These are phyloP conservation scores for Gadus macrocephalus DNA, from an alignment of 2,113 vertebrate species.

Conservation along the genomic window DNA sequence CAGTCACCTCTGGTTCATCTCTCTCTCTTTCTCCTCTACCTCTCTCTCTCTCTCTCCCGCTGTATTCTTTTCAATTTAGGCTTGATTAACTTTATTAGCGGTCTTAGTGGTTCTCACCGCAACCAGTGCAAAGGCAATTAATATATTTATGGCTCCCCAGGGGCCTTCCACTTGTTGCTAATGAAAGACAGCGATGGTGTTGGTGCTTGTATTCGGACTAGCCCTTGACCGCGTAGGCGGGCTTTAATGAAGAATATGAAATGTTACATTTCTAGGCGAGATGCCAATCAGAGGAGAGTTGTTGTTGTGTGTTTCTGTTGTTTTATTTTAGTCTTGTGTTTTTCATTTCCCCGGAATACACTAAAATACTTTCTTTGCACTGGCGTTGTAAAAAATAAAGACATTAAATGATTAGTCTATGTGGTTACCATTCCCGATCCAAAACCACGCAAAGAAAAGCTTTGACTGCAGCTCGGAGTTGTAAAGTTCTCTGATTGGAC, in stretches of 20 bases:
- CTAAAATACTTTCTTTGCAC: no score
- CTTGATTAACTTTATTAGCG: conserved; percentile 35
- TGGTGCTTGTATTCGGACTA: background rate
- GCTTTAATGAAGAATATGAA: background rate
- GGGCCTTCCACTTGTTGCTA: background rate
- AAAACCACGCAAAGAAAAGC: no score
- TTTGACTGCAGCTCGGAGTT: no score
- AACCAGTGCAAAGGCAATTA: conserved; percentile 26
- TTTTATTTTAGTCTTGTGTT: no score
- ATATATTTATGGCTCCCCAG: conserved; percentile 32
- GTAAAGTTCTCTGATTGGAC: no score
- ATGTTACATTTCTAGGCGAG: background rate
- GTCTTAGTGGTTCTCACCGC: conserved; percentile 37
- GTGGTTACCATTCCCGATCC: no score
- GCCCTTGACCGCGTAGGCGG: background rate
- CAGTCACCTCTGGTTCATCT: background rate
- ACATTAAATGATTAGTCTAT: no score
- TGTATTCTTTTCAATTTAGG: conserved; percentile 32
- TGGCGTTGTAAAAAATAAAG: no score
- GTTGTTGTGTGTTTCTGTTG: no score
- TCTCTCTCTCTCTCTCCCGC: conserved; percentile 25
- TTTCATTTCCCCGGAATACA: no score
- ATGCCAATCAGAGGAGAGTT: background rate
- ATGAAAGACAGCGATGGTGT: background rate
- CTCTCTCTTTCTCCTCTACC: background rate